Evolutionary conservation across 2,888 invertebrate genomes (phyloP).

Genomic region (Gibbula magus): DNA sequence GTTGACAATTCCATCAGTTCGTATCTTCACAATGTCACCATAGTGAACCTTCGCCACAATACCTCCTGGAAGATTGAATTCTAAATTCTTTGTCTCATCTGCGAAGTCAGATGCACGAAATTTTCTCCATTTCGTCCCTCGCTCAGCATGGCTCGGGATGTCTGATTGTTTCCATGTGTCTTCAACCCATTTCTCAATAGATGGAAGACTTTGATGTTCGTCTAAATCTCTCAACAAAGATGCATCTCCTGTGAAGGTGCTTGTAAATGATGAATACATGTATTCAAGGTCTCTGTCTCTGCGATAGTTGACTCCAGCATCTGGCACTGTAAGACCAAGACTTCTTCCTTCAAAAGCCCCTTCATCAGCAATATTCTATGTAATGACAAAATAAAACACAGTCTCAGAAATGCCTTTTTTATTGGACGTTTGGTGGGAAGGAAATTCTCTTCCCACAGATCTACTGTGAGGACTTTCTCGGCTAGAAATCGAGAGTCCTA

Average conservation of each 20-base stretch:
- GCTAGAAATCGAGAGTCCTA: no score
- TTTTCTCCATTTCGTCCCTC: not conserved
- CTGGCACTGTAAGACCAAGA: no score
- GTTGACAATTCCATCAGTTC: slow-evolving; percentile 50
- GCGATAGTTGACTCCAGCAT: not conserved
- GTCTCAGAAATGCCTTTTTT: no score
- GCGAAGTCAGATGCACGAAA: not conserved
- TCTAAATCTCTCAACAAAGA: not conserved
- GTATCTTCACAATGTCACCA: slow-evolving; percentile 47
- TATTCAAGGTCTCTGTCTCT: not conserved
- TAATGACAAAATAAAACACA: no score
- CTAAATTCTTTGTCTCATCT: no score
- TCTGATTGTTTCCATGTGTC: not conserved
- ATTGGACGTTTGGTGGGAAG: no score
- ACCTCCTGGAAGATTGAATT: not conserved
- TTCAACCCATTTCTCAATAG: not conserved
- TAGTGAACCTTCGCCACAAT: slow-evolving; percentile 35
- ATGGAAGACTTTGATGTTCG: not conserved
- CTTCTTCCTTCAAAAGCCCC: no score
- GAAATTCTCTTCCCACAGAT: no score
- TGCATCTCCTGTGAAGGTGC: not conserved
- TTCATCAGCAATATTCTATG: no score
- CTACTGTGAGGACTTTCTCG: no score
- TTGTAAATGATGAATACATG: not conserved
- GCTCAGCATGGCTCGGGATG: not conserved